These are phyloP conservation scores for Rhabditoides inermis DNA, from an alignment of 2,888 invertebrate species.

Conservation along the genomic window DNA sequence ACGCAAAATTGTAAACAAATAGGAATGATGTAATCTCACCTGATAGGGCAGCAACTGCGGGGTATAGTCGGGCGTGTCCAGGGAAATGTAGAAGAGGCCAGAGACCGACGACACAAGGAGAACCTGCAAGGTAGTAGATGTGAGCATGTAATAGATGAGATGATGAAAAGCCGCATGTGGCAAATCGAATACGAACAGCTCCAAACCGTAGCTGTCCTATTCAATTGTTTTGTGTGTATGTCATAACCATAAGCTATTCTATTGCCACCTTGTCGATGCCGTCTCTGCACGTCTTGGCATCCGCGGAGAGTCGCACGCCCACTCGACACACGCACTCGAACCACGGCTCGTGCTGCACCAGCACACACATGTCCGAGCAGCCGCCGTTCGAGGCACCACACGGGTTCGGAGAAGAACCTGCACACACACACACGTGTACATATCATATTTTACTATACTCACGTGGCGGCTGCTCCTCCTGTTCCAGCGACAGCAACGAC, in stretches of 20 bases:
- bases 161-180: not conserved
- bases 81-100: conserved; percentile 21
- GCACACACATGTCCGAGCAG: conserved; percentile 8
- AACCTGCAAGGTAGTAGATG: conserved; percentile 1
- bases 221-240: not conserved
- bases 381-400: conserved; percentile 2
- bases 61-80: conserved; percentile 26
- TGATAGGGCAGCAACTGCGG: conserved; percentile 12
- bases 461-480: no score
- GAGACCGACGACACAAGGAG: conserved; percentile 20
- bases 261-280: conserved; percentile 13
- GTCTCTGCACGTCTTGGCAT: conserved; percentile 16
- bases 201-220: no score
- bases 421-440: no score
- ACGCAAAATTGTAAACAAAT: not conserved
- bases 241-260: not conserved
- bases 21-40: not conserved
- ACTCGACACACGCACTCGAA: conserved; percentile 20
- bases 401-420: no score
- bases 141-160: not conserved
- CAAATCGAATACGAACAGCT: no score
- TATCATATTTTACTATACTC: no score
- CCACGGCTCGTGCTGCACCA: conserved; percentile 14
- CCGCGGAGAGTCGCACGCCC: conserved; percentile 15
- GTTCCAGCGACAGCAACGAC: no score